phyloP scores from a whole-genome alignment of 2,113 vertebrate species.

The Apteryx owenii region DNA sequence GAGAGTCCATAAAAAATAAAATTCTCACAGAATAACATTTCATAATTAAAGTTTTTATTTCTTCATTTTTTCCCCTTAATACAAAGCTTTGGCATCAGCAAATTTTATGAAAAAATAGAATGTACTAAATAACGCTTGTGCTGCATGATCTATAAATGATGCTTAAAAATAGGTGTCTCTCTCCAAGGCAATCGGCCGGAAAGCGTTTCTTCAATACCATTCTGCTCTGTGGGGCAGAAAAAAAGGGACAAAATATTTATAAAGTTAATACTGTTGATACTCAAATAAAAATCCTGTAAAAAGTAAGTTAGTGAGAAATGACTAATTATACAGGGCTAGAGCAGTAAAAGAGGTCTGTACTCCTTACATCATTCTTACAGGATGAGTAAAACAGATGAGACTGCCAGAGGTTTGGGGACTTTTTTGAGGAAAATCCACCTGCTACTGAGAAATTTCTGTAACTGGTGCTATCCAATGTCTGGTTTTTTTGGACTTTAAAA shows the following conservation, averaged over 20 bases:
- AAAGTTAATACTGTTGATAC: constrained; percentile 7
- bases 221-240: constrained; percentile 79
- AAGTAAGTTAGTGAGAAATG: not conserved
- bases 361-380: not conserved
- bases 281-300: not conserved
- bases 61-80: constrained; percentile 79
- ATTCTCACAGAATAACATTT: constrained; percentile 31
- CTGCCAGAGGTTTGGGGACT: not conserved
- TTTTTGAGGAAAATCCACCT: not conserved
- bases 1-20: constrained; percentile 18
- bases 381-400: not conserved
- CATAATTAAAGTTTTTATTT: constrained; percentile 69
- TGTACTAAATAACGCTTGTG: constrained; percentile 82
- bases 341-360: not conserved
- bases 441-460: not conserved
- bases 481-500: not conserved
- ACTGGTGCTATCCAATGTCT: not conserved
- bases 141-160: constrained; percentile 82
- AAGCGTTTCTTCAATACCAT: constrained; percentile 83
- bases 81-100: constrained; percentile 87
- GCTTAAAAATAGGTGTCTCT: constrained; percentile 82
- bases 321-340: not conserved
- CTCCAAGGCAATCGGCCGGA: constrained; percentile 74
- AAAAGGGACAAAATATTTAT: constrained; percentile 54
- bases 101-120: constrained; percentile 85